Conservation (phyloP, 2,113 vertebrate genomes). For the Chaetops frenatus region DNA sequence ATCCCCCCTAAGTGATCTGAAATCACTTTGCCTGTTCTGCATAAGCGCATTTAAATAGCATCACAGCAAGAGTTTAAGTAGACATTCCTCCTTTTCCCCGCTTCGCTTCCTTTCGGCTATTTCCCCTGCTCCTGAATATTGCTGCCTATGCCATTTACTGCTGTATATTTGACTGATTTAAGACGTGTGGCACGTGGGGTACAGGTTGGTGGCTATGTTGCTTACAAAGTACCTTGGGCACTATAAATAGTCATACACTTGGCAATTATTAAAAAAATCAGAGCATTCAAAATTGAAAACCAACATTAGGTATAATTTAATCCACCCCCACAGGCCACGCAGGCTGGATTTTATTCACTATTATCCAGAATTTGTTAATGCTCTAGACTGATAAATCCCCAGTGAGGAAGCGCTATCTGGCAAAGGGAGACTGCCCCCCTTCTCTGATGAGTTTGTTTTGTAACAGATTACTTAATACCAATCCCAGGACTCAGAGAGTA, state of each 20-base stretch:
- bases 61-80: background rate
- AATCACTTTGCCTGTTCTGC: background rate
- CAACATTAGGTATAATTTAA: background rate
- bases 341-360: background rate
- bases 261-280: background rate
- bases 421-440: background rate
- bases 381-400: background rate
- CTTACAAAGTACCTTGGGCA: background rate
- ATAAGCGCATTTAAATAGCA: background rate
- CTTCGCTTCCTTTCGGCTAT: background rate
- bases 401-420: background rate
- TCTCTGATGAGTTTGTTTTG: background rate
- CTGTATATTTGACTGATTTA: background rate
- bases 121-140: background rate
- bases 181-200: accelerated
- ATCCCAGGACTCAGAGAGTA: background rate
- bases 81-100: background rate
- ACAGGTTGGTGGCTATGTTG: background rate
- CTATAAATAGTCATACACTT: background rate
- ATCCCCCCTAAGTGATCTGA: background rate
- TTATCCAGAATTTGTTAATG: background rate
- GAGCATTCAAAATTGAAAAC: background rate
- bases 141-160: background rate
- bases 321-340: background rate
- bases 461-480: background rate